Conservation (phyloP, 2,888 invertebrate genomes). For the Actias luna region DNA sequence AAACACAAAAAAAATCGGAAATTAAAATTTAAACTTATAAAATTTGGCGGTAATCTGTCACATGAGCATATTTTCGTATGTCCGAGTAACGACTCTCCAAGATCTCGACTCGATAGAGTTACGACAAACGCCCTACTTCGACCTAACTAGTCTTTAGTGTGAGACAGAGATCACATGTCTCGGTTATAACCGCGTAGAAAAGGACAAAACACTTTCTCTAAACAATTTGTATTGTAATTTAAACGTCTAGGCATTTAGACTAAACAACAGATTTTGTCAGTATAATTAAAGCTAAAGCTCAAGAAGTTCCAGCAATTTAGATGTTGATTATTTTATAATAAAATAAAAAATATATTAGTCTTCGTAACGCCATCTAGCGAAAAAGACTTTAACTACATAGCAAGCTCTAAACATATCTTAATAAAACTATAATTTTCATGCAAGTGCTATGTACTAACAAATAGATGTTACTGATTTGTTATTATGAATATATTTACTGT, state of each 20-base stretch:
- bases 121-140: conserved; percentile 76
- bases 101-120: conserved; percentile 72
- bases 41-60: conserved; percentile 73
- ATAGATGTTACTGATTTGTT: neutral
- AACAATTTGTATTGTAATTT: neutral
- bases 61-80: conserved; percentile 74
- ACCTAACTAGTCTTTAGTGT: conserved; percentile 63
- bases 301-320: neutral
- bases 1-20: conserved; percentile 33
- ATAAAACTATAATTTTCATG: neutral
- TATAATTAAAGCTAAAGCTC: neutral
- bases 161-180: conserved; percentile 60
- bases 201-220: conserved; percentile 36
- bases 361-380: conserved; percentile 31
- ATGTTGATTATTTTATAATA: neutral
- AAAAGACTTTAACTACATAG: conserved; percentile 21
- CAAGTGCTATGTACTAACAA: neutral
- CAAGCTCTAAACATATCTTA: conserved; percentile 7
- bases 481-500: neutral
- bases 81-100: conserved; percentile 75
- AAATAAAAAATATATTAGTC: neutral
- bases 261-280: neutral
- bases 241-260: neutral
- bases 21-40: conserved; percentile 47
- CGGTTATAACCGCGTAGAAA: conserved; percentile 36